These are phyloP conservation scores for Verasper variegatus DNA, from an alignment of 2,113 vertebrate species.

Conservation along the genomic window DNA sequence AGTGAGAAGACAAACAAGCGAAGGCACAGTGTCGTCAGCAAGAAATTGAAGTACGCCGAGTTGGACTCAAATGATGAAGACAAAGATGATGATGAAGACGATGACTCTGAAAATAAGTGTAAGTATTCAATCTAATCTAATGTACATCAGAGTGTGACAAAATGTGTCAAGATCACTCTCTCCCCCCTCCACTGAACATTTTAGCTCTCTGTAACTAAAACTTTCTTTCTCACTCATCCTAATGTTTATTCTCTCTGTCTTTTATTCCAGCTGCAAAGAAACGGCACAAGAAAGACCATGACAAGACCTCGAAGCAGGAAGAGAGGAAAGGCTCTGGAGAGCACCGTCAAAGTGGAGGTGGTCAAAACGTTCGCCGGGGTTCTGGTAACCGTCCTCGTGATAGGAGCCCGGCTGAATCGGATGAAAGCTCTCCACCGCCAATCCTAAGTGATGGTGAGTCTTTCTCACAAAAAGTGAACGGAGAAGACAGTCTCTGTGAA, in stretches of 20 bases:
- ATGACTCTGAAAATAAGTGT: constrained; percentile 85
- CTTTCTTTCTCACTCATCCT: background rate
- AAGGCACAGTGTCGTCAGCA: constrained; percentile 91
- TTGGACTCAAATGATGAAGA: constrained; percentile 88
- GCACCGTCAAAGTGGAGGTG: constrained; percentile 74
- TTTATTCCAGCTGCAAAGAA: constrained; percentile 87
- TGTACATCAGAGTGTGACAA: no score
- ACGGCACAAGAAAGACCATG: constrained; percentile 86
- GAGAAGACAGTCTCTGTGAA: no score
- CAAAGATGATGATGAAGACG: constrained; percentile 41
- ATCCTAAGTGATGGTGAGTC: constrained; percentile 87
- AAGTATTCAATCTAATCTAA: constrained; percentile 76
- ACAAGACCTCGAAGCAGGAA: constrained; percentile 88
- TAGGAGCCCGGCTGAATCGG: constrained; percentile 72
- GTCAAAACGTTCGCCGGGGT: constrained; percentile 64
- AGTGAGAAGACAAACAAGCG: constrained; percentile 93
- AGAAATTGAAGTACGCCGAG: constrained; percentile 93
- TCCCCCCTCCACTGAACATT: no score
- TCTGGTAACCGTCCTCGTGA: constrained; percentile 84
- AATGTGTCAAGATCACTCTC: background rate
- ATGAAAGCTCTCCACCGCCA: constrained; percentile 86
- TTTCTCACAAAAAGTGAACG: background rate
- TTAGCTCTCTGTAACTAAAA: background rate
- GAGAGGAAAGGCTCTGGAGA: constrained; percentile 87
- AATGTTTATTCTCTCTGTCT: background rate